Conservation (phyloP, 2,888 invertebrate species). For the Eilema caniola region DNA sequence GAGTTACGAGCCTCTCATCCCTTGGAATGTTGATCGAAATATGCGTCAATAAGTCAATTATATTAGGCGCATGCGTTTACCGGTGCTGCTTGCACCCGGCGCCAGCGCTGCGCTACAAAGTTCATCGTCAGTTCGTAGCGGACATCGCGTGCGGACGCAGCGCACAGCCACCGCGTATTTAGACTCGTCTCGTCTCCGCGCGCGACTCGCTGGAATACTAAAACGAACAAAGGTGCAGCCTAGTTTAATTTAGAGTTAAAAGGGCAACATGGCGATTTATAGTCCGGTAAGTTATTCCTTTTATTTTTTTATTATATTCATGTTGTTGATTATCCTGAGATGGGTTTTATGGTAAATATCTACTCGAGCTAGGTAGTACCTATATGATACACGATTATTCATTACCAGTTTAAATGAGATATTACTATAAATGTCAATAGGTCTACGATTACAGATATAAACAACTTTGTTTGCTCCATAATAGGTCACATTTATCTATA, state of each 20-base stretch:
- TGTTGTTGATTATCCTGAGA: conserved; percentile 20
- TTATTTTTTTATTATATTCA: conserved; percentile 17
- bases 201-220: conserved; percentile 55
- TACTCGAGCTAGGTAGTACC: too few species aligned
- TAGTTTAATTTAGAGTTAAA: conserved; percentile 77
- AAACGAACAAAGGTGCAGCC: conserved; percentile 74
- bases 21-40: conserved; percentile 71
- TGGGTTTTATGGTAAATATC: conserved; percentile 38
- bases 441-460: conserved; percentile 23
- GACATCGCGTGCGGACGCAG: conserved; percentile 69
- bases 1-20: conserved; percentile 72
- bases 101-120: conserved; percentile 65
- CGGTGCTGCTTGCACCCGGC: conserved; percentile 32
- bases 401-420: conserved; percentile 49
- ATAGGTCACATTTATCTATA: background rate
- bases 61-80: conserved; percentile 63
- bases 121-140: conserved; percentile 64
- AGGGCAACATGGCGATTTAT: conserved; percentile 70
- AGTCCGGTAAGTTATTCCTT: conserved; percentile 68
- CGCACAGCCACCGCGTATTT: conserved; percentile 43
- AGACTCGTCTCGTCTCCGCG: conserved; percentile 56
- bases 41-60: conserved; percentile 63
- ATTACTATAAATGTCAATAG: conserved; percentile 43
- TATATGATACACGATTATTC: conserved; percentile 25
- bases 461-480: background rate